Evolutionary conservation across 1,140 invertebrate species (phyloP).

Genomic region (Drosophila murphyi): DNA sequence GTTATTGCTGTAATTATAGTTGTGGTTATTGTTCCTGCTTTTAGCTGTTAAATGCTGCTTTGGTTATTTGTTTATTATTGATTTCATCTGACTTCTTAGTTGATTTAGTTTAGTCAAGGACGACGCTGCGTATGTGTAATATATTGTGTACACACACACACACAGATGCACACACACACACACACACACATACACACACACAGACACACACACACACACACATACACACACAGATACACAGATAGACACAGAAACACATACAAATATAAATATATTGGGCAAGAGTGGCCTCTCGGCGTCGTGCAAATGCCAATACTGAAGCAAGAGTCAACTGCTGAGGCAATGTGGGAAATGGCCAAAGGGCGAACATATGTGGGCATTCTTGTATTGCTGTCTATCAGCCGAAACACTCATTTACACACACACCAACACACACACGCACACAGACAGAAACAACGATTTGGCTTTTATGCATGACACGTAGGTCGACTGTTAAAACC

Average conservation of each 20-base stretch:
- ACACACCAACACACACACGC: background rate
- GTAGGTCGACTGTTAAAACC: constrained; percentile 44
- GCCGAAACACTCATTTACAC: no score
- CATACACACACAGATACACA: constrained; percentile 1
- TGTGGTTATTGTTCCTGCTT: background rate
- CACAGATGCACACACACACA: constrained; percentile 18
- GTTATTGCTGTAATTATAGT: no score
- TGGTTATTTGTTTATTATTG: constrained; percentile 9
- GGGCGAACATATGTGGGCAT: constrained; percentile 14
- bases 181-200: constrained; percentile 7
- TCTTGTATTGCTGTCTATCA: no score
- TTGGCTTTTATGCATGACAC: constrained; percentile 54
- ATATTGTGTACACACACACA: constrained; percentile 18
- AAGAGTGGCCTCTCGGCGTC: constrained; percentile 19
- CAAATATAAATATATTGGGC: background rate
- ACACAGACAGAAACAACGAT: constrained; percentile 29
- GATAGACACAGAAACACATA: constrained; percentile 1
- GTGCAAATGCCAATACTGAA: constrained; percentile 47
- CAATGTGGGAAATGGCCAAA: constrained; percentile 53
- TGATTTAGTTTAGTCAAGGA: constrained; percentile 33
- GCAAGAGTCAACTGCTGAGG: constrained; percentile 47
- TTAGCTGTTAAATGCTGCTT: background rate
- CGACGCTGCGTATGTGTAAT: constrained; percentile 31
- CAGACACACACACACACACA: constrained; percentile 9
- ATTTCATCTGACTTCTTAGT: constrained; percentile 2